phyloP scores from a whole-genome alignment of 2,797 vertebrate genomes.

The Chloroceryle inda region DNA sequence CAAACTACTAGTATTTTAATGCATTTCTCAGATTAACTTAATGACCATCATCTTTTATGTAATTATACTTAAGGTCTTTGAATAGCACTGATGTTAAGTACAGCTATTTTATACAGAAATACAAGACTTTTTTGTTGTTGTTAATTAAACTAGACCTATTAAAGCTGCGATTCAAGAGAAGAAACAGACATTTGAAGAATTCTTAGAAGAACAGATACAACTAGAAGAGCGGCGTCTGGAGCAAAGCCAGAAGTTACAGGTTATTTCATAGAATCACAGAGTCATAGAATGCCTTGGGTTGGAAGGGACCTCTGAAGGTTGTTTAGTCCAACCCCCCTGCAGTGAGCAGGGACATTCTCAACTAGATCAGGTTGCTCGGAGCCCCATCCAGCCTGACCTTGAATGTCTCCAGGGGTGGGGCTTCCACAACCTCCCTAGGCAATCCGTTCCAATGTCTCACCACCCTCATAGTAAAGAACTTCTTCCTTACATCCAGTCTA shows the following conservation, averaged over 20 bases:
- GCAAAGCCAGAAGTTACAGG: constrained; percentile 72
- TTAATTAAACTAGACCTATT: constrained; percentile 85
- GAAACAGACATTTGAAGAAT: constrained; percentile 92
- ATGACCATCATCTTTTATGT: neutral
- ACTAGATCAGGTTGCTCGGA: no score
- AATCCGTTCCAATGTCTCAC: no score
- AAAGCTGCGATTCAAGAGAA: constrained; percentile 82
- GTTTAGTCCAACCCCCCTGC: no score
- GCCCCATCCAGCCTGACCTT: no score
- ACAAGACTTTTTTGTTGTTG: neutral
- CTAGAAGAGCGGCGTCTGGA: constrained; percentile 88
- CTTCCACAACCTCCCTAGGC: no score
- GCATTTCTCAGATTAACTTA: neutral
- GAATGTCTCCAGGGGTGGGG: no score
- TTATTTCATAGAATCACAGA: neutral
- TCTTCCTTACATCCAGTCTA: no score
- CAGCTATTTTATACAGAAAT: neutral
- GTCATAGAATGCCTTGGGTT: no score
- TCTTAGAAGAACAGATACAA: constrained; percentile 92
- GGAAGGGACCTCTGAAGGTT: no score
- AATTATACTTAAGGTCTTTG: neutral
- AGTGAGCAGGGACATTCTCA: no score
- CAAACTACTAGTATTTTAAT: neutral
- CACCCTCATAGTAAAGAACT: no score
- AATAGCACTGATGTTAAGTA: neutral